phyloP scores from a whole-genome alignment of 2,113 vertebrate genomes.

The Pollimyrus isidori region DNA sequence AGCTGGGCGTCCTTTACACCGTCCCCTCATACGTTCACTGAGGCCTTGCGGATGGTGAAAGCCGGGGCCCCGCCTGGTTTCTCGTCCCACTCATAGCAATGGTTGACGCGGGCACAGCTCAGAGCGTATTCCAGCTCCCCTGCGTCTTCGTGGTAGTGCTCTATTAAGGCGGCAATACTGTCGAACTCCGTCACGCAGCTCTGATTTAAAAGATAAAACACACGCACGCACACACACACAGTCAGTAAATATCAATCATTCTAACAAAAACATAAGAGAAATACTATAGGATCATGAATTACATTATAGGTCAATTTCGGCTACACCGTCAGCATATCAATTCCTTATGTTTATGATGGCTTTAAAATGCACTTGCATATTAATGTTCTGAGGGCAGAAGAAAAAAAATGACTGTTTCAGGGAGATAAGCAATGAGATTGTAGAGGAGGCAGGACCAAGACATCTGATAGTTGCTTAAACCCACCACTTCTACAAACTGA shows the following conservation, averaged over 20 bases:
- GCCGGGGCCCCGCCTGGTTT: conserved; percentile 23
- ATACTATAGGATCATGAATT: background rate
- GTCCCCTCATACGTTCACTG: conserved; percentile 22
- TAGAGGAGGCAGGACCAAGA: too few relatives aligned
- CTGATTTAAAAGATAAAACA: conserved; percentile 44
- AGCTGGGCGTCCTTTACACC: conserved; percentile 29
- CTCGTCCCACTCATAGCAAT: conserved; percentile 75
- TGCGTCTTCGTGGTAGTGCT: conserved; percentile 59
- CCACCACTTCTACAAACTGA: too few relatives aligned
- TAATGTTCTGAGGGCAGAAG: too few relatives aligned
- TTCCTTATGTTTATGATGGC: background rate
- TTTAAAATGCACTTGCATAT: background rate
- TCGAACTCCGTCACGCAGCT: conserved; percentile 68
- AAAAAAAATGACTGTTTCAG: too few relatives aligned
- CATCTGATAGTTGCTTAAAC: too few relatives aligned
- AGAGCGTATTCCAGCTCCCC: conserved; percentile 69
- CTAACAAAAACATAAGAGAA: background rate
- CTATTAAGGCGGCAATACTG: conserved; percentile 72
- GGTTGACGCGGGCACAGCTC: conserved; percentile 70
- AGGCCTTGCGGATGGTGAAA: conserved; percentile 16
- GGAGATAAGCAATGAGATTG: too few relatives aligned
- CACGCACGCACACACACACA: background rate
- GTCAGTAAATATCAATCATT: background rate
- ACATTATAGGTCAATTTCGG: background rate
- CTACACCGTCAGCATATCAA: background rate